A percentile compares a stretch with the other conserved stretches of the same genome.
Evolutionary conservation across 2,888 invertebrate species (phyloP).

Genomic region (Keiferia lycopersicella): DNA sequence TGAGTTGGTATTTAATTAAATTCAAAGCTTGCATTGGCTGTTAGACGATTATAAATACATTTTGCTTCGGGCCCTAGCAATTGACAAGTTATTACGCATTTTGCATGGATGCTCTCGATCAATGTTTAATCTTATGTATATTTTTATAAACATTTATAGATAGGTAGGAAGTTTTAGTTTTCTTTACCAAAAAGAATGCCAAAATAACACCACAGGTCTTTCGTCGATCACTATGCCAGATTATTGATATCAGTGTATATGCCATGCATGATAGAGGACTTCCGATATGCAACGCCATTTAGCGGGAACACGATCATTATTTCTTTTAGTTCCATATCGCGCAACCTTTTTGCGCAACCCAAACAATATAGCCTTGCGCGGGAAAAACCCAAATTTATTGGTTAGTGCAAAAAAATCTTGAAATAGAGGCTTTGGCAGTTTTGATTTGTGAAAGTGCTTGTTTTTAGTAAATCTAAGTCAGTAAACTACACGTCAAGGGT

Average conservation of each 20-base stretch:
- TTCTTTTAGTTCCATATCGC: too few relatives aligned
- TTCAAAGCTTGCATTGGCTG: not conserved
- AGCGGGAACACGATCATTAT: not conserved
- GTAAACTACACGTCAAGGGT: not conserved
- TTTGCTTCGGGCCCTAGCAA: not conserved
- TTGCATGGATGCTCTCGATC: not conserved
- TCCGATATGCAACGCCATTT: not conserved
- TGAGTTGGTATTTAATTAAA: not conserved
- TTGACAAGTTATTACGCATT: slow-evolving; percentile 1
- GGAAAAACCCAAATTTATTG: slow-evolving; percentile 1
- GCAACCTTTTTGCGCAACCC: not conserved
- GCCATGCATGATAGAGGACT: too few relatives aligned
- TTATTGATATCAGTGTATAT: too few relatives aligned
- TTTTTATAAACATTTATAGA: too few relatives aligned
- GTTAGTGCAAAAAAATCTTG: not conserved
- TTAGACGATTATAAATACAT: slow-evolving; percentile 9
- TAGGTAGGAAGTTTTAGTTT: too few relatives aligned
- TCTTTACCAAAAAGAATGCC: too few relatives aligned
- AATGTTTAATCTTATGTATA: too few relatives aligned
- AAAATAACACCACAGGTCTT: too few relatives aligned
- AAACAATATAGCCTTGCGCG: not conserved
- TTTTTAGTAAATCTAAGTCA: too few relatives aligned
- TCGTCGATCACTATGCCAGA: too few relatives aligned
- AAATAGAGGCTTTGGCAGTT: not conserved
- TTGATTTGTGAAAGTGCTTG: too few relatives aligned